Evolutionary conservation across 2,888 invertebrate species (phyloP), one percentile per base, ranked within the genome.

Genomic region (Catotricha subobsoleta): DNA sequence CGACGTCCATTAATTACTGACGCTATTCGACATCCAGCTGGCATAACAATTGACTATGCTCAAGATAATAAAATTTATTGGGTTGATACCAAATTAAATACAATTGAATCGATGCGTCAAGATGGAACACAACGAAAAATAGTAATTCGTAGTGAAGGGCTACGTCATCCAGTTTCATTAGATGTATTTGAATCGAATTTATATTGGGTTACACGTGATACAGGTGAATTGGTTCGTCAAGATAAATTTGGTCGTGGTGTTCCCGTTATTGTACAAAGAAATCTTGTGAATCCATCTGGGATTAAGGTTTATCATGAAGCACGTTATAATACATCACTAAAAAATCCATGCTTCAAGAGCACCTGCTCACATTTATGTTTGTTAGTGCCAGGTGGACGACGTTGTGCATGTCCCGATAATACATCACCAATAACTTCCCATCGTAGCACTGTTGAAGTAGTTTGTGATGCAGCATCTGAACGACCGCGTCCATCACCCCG

Each of bases 161-260:
- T 88, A 49, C 74, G 72, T 49, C 86, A 87, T 58, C 91, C 91
- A 1, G 69, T 86, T 41, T 79, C 86, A 0, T 53, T 97, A 48
- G 97, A 97, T 58, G 80, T 97, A 13, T 97, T 97, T 62, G 95
- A 94, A 63, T 87, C 83, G 21, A 75, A 77, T 45, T 57, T 97
- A 49, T 97, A 80, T 64, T 97, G 92, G 94, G 74, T 87, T n/a
- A 87, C 92, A 0, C 71, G 80, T 42, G 82, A 86, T 52, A 76
- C 80, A 0, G 92, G 92, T 1, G 87, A 90, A 54, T 66, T 97
- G 6, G 68, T 86, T 38, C 72, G 75, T 19, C 91, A 92, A 59
- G 94, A 98, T 60, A 98, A 98, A 67, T 97, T 97, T 64, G 97
- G 97, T 0, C 69, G 92, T 39, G 94, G 94, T 10, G 86, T 92